These are phyloP conservation scores for Serranus cabrilla DNA, from an alignment of 2,797 vertebrate species.

Conservation along the genomic window DNA sequence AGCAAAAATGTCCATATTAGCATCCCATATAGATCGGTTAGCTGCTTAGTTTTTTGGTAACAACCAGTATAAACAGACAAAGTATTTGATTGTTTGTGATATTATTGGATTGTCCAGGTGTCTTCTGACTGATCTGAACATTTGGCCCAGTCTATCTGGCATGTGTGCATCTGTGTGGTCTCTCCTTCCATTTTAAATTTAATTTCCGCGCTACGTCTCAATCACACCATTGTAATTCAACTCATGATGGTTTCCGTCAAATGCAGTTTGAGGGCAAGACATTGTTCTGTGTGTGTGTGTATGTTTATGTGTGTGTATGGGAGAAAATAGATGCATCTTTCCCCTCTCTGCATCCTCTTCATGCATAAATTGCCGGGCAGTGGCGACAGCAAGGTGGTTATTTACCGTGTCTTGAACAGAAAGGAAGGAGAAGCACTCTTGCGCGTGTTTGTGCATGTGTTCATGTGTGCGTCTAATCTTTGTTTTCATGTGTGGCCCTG, in stretches of 20 bases:
- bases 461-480: slow-evolving; percentile 12
- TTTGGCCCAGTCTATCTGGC: slow-evolving; percentile 15
- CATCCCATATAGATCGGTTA: no score
- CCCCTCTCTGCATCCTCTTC: slow-evolving; percentile 36
- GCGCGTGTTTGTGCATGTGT: slow-evolving; percentile 1
- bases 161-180: not conserved
- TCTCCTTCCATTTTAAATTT: slow-evolving; percentile 51
- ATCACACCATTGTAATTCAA: slow-evolving; percentile 65
- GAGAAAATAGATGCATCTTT: slow-evolving; percentile 19
- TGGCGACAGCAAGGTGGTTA: slow-evolving; percentile 24
- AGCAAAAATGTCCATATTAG: no score
- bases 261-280: slow-evolving; percentile 21
- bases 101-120: no score
- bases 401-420: slow-evolving; percentile 41
- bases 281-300: not conserved
- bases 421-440: not conserved
- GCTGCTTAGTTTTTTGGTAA: no score
- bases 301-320: not conserved
- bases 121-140: not conserved
- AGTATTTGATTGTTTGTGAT: no score
- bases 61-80: no score
- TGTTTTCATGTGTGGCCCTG: slow-evolving; percentile 41
- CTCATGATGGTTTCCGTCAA: slow-evolving; percentile 52
- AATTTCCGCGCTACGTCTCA: slow-evolving; percentile 50
- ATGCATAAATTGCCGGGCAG: slow-evolving; percentile 49